Evolutionary conservation across 2,888 invertebrate genomes (phyloP).

Genomic region (Plebejus melissa): DNA sequence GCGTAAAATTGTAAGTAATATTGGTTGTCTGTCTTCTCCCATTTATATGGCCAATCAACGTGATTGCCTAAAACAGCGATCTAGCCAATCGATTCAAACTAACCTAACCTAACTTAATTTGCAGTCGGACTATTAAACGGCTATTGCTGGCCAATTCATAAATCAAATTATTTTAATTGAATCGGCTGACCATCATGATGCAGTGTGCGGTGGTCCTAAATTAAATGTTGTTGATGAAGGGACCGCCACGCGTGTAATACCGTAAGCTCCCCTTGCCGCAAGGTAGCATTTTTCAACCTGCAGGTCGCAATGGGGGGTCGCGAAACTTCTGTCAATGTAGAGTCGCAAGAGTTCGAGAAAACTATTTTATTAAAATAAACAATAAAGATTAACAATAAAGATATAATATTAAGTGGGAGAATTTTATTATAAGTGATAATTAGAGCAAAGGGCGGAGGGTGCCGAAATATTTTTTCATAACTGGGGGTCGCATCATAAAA

Average conservation of each 20-base stretch:
- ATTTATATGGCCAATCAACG: neutral
- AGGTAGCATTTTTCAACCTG: neutral
- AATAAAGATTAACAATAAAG: too few species aligned
- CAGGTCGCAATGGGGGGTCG: too few species aligned
- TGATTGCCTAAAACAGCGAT: neutral
- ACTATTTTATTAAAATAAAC: too few species aligned
- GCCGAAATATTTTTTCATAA: too few species aligned
- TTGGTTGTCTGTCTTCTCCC: neutral
- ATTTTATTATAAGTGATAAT: too few species aligned
- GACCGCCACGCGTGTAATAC: slow-evolving; percentile 17
- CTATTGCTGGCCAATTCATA: slow-evolving; percentile 1
- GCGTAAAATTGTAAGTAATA: neutral
- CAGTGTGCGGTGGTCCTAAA: slow-evolving; percentile 21
- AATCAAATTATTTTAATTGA: slow-evolving; percentile 17
- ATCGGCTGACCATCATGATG: slow-evolving; percentile 18
- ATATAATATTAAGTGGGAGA: too few species aligned
- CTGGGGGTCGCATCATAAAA: too few species aligned
- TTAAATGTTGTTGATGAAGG: slow-evolving; percentile 26
- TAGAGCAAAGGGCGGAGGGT: too few species aligned
- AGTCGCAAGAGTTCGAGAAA: too few species aligned
- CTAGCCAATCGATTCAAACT: neutral
- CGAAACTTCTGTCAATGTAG: too few species aligned
- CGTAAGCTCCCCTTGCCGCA: slow-evolving; percentile 11
- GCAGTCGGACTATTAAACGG: slow-evolving; percentile 11
- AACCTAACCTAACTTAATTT: slow-evolving; percentile 18